These are phyloP conservation scores for human (Homo sapiens) DNA, from an alignment of 2,113 vertebrate genomes.

Conservation along the genomic window GRCh38 chr14:38959501-38960000, in stretches of 20 bases:
- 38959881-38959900: slow-evolving; percentile 15
- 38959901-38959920: background rate
- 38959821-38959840: slow-evolving; percentile 26
- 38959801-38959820: slow-evolving; percentile 37
- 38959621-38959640: background rate
- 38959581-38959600: background rate
- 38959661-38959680: background rate
- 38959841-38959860: slow-evolving; percentile 38
- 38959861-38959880: slow-evolving; percentile 58
- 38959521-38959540: background rate
- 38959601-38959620: background rate
- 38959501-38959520: background rate
- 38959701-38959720: background rate
- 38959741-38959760: background rate
- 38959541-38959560: background rate
- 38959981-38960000: background rate
- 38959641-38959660: background rate
- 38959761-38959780: background rate
- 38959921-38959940: background rate
- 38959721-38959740: background rate
- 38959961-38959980: background rate
- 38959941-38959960: background rate
- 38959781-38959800: slow-evolving; percentile 43
- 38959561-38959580: background rate
- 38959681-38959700: background rate